Conservation (phyloP, 2,797 vertebrate species). For the Semotilus atromaculatus region DNA sequence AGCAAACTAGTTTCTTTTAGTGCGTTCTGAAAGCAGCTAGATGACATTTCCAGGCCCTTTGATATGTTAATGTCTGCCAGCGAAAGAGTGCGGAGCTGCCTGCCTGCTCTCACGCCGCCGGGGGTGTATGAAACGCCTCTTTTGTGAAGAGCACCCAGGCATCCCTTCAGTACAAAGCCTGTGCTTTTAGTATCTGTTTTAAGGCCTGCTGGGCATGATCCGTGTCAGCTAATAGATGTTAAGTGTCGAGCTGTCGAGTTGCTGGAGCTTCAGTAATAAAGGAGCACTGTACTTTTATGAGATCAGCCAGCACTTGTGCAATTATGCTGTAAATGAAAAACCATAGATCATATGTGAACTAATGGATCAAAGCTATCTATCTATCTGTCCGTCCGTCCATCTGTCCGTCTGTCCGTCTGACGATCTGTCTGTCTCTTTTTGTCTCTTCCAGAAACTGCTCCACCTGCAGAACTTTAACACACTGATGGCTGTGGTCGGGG, state of each 20-base stretch:
- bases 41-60: constrained; percentile 62
- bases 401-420: constrained; percentile 31
- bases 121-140: constrained; percentile 21
- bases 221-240: constrained; percentile 44
- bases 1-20: constrained; percentile 29
- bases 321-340: constrained; percentile 33
- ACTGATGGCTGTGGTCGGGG: constrained; percentile 95
- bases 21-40: constrained; percentile 30
- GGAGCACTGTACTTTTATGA: constrained; percentile 26
- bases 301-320: constrained; percentile 30
- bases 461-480: constrained; percentile 97
- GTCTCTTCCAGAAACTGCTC: constrained; percentile 86
- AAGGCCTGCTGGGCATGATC: constrained; percentile 25
- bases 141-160: constrained; percentile 37
- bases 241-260: constrained; percentile 44
- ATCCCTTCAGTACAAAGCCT: constrained; percentile 39
- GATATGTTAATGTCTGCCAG: constrained; percentile 58
- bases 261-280: constrained; percentile 30
- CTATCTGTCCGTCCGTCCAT: not conserved
- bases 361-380: constrained; percentile 28
- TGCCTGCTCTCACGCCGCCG: constrained; percentile 18
- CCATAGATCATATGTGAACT: constrained; percentile 25
- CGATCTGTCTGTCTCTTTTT: constrained; percentile 42
- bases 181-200: constrained; percentile 49
- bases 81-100: constrained; percentile 8